phyloP scores from a whole-genome alignment of 2,113 vertebrate species.

The Physeter macrocephalus region DNA sequence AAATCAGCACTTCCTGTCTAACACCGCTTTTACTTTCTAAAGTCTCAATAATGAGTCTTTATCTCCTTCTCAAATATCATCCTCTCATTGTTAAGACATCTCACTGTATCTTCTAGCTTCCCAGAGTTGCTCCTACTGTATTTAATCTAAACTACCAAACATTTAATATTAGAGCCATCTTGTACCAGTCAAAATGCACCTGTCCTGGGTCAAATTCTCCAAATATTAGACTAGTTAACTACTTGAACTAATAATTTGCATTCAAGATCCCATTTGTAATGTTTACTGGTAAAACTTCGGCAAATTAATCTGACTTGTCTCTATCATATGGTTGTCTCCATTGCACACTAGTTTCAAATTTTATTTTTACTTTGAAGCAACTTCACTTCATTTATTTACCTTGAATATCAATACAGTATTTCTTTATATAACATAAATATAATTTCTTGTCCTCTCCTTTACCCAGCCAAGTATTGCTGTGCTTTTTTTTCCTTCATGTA shows the following conservation, averaged over 20 bases:
- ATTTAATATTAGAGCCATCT: neutral
- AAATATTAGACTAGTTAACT: neutral
- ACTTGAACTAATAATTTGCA: neutral
- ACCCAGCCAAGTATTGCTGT: neutral
- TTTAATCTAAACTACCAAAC: neutral
- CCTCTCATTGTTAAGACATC: neutral
- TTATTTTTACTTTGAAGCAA: neutral
- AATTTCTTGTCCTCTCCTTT: neutral
- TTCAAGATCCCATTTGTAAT: neutral
- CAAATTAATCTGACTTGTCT: neutral
- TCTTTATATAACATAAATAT: neutral
- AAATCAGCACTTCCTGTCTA: neutral
- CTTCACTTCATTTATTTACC: neutral
- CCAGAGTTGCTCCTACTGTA: neutral
- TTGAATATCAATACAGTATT: neutral
- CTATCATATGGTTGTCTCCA: neutral
- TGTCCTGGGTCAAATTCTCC: neutral
- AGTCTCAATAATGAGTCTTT: neutral
- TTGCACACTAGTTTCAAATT: neutral
- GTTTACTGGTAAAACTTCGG: neutral
- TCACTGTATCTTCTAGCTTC: neutral
- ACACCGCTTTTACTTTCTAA: neutral
- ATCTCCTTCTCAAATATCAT: neutral
- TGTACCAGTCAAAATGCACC: neutral
- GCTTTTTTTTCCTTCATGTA: neutral